These are phyloP conservation scores for Mesaphorura yosii DNA, from an alignment of 1,140 invertebrate genomes.

Conservation along the genomic window DNA sequence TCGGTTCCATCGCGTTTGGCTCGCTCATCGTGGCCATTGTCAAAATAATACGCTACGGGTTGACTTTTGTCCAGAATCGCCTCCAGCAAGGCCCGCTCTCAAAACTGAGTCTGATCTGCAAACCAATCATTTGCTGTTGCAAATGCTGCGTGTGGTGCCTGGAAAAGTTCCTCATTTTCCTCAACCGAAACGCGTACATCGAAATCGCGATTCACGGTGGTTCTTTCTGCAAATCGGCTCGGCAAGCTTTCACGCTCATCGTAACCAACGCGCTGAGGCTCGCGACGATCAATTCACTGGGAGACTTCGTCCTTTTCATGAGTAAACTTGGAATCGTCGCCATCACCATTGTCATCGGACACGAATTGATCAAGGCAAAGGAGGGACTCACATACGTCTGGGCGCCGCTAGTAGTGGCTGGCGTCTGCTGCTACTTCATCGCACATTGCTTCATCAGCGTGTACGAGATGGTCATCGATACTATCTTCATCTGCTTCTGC, in stretches of 20 bases:
- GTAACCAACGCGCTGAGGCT: constrained; percentile 54
- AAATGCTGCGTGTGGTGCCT: constrained; percentile 61
- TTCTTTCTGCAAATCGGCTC: constrained; percentile 52
- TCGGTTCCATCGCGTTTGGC: constrained; percentile 64
- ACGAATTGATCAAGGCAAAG: constrained; percentile 49
- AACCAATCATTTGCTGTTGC: constrained; percentile 47
- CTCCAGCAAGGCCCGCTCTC: constrained; percentile 6
- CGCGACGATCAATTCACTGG: constrained; percentile 62
- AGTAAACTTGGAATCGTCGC: constrained; percentile 59
- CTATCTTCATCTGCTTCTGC: constrained; percentile 72
- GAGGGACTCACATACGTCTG: constrained; percentile 52
- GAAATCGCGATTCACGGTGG: constrained; percentile 64
- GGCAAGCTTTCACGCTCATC: constrained; percentile 49
- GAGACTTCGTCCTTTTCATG: constrained; percentile 63
- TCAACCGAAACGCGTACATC: constrained; percentile 66
- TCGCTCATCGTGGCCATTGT: constrained; percentile 60
- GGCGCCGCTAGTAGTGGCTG: constrained; percentile 52
- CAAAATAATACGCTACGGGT: constrained; percentile 50
- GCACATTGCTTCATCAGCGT: constrained; percentile 64
- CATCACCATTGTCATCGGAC: constrained; percentile 48
- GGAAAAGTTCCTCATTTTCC: constrained; percentile 57
- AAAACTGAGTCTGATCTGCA: constrained; percentile 31
- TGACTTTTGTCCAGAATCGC: constrained; percentile 38
- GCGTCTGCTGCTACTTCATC: constrained; percentile 57
- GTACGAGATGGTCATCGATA: constrained; percentile 75